Evolutionary conservation across 2,113 vertebrate genomes (phyloP), one percentile per base, ranked within the genome.

Genomic region (Seriola dumerili): DNA sequence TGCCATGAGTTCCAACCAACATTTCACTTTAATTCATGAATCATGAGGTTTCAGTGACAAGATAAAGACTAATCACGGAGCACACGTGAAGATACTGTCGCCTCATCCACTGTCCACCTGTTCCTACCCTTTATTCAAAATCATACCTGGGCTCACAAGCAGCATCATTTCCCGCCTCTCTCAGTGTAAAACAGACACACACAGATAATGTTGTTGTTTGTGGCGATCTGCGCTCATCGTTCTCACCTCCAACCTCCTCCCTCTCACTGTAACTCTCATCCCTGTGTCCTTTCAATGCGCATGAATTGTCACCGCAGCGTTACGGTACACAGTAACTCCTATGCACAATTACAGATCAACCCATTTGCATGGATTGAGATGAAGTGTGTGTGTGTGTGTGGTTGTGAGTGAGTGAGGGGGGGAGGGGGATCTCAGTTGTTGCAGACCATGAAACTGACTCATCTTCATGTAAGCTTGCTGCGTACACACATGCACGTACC

Each of bases 401-500:
- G 29, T 29, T 29, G 29, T 29, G 29, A 29, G 29, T 29, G 29
- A 29, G 29, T 29, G 29, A 29, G 29, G 29, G 29, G 29, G 29
- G 29, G 29, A 2, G 64, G 77, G 63, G 73, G 7, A 42, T 85
- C 82, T 88, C 46, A 75, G 81, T 88, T 83, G 85, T 89, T 76
- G 68, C 71, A 75, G 88, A 86, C 89, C 84, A 80, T 73, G 73
- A 82, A 84, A 86, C 83, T 93, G 92, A 94, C 85, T 94, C 93
- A 93, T 93, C 79, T 63, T 81, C 81, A 67, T 91, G 85, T 85
- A 78, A 89, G 83, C 83, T 11, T 42, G 69, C 78, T 76, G 67
- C 54, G 36, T 63, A 55, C 75, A 75, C 74, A 73, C 12, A 54
- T 9, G 23, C 61, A 57, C 57, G 29, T 5, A 61, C 58, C 11